A percentile compares a stretch with the other conserved stretches of the same genome.
These are phyloP conservation scores for Malthinus seriepunctatus DNA, from an alignment of 2,888 invertebrate species.

Conservation along the genomic window DNA sequence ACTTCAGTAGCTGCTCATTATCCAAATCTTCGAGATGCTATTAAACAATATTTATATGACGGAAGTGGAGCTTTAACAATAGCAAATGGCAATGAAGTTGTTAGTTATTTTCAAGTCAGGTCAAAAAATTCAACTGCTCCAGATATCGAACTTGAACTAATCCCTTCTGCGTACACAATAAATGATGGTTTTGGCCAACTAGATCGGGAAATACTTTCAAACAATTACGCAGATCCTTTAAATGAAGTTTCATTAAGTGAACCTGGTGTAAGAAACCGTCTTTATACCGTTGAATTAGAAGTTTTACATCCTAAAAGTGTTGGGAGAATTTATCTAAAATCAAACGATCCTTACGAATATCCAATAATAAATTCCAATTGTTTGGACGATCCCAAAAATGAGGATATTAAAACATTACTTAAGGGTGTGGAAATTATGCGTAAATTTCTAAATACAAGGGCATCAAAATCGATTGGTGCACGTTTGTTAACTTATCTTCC, in stretches of 20 bases:
- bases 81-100: slow-evolving; percentile 19
- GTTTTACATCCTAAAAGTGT: no score
- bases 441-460: slow-evolving; percentile 54
- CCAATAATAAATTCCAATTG: no score
- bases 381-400: no score
- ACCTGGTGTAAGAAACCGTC: no score
- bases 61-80: slow-evolving; percentile 32
- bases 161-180: not conserved
- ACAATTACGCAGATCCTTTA: no score
- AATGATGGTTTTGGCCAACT: slow-evolving; percentile 3
- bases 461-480: no score
- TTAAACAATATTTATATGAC: slow-evolving; percentile 32
- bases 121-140: slow-evolving; percentile 1
- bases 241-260: no score
- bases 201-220: slow-evolving; percentile 1
- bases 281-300: no score
- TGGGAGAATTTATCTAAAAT: no score
- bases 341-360: no score
- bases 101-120: slow-evolving; percentile 20
- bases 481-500: slow-evolving; percentile 54
- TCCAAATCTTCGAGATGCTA: no score
- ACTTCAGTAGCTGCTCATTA: no score
- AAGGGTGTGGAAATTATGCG: slow-evolving; percentile 56
- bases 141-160: slow-evolving; percentile 2
- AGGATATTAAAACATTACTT: slow-evolving; percentile 66